Evolutionary conservation across 2,113 vertebrate genomes (phyloP).

Genomic region (Butorides virescens): DNA sequence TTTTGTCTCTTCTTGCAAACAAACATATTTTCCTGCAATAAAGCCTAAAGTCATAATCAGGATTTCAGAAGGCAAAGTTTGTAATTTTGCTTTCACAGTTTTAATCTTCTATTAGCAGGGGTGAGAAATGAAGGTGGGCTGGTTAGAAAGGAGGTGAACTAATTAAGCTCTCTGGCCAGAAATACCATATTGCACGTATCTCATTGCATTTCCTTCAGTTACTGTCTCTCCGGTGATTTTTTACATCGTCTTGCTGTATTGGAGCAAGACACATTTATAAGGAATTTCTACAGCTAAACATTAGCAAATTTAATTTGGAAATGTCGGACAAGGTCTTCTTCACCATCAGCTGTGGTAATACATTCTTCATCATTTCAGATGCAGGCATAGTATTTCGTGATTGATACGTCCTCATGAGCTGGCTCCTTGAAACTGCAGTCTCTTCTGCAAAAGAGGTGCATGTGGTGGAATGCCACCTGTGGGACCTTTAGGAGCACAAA

Average conservation of each 20-base stretch:
- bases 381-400: background rate
- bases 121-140: background rate
- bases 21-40: background rate
- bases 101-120: background rate
- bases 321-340: background rate
- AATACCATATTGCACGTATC: rapidly evolving
- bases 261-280: background rate
- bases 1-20: background rate
- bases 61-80: background rate
- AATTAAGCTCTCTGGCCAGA: background rate
- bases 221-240: background rate
- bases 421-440: background rate
- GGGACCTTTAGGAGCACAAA: background rate
- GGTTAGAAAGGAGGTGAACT: background rate
- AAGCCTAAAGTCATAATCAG: background rate
- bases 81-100: background rate
- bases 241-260: background rate
- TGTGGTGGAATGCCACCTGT: background rate
- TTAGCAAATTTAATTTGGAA: background rate
- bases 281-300: background rate
- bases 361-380: background rate
- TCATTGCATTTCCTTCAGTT: background rate
- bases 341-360: background rate
- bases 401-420: background rate
- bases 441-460: background rate